These are phyloP conservation scores for Entelurus aequoreus DNA, from an alignment of 2,113 vertebrate genomes.

Conservation along the genomic window DNA sequence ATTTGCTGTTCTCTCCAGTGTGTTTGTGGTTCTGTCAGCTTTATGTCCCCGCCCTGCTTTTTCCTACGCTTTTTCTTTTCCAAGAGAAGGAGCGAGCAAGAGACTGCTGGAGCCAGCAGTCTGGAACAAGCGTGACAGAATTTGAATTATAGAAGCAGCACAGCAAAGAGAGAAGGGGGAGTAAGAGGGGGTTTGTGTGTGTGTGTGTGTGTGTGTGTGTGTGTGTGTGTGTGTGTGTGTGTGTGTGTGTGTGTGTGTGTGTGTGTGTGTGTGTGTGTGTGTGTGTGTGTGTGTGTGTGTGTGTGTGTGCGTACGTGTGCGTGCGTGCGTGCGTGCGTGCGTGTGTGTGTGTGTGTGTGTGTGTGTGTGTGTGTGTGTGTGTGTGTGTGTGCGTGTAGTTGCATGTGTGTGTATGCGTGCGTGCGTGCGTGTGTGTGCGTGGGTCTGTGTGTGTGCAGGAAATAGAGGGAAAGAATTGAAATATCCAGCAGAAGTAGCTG, in stretches of 20 bases:
- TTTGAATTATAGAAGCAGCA: slow-evolving; percentile 78
- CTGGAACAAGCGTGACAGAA: slow-evolving; percentile 96
- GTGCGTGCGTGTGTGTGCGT: slow-evolving; percentile 5
- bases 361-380: not conserved
- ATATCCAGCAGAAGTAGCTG: slow-evolving; percentile 55
- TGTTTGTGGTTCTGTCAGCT: slow-evolving; percentile 67
- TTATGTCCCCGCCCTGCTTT: slow-evolving; percentile 62
- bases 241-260: slow-evolving; percentile 6
- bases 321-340: too few relatives aligned
- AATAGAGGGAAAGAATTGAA: slow-evolving; percentile 32
- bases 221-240: slow-evolving; percentile 21
- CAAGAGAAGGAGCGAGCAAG: slow-evolving; percentile 62
- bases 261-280: too few relatives aligned
- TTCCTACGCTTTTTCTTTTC: slow-evolving; percentile 15
- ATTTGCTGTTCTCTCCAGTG: slow-evolving; percentile 36
- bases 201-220: slow-evolving; percentile 11
- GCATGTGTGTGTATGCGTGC: not conserved
- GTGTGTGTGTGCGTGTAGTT: too few relatives aligned
- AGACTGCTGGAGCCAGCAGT: slow-evolving; percentile 90
- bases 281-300: too few relatives aligned
- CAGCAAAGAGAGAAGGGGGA: slow-evolving; percentile 50
- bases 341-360: slow-evolving; percentile 12
- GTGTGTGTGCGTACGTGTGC: too few relatives aligned
- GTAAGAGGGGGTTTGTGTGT: slow-evolving; percentile 8
- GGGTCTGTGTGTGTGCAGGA: slow-evolving; percentile 21